Percentiles rank a stretch among this genome's conserved stretches.
phyloP scores from a whole-genome alignment of 1,140 invertebrate genomes.

The Sitodiplosis mosellana region DNA sequence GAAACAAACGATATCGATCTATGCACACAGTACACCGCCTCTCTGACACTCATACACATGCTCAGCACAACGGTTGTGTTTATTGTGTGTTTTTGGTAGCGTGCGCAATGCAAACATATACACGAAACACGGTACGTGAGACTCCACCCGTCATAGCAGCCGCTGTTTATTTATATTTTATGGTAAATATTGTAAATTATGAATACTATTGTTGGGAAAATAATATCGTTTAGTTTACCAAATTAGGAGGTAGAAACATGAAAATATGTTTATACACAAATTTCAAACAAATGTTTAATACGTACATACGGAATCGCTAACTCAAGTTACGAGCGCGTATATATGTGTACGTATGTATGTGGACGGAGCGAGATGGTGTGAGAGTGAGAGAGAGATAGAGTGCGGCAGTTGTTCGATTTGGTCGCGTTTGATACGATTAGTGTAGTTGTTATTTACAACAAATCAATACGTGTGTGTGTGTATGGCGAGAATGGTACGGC shows the following conservation, averaged over 20 bases:
- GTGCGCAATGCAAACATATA: neutral
- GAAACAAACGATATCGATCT: too few species aligned
- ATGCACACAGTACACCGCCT: too few species aligned
- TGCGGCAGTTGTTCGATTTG: too few species aligned
- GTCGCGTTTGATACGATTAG: too few species aligned
- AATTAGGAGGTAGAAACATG: neutral
- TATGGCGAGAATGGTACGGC: too few species aligned
- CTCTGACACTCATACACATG: too few species aligned
- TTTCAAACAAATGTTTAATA: slow-evolving; percentile 1
- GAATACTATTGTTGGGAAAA: slow-evolving; percentile 2
- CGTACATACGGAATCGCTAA: neutral
- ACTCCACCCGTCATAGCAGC: neutral
- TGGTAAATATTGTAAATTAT: neutral
- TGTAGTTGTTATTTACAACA: too few species aligned
- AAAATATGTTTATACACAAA: neutral
- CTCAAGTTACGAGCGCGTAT: too few species aligned
- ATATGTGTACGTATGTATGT: too few species aligned
- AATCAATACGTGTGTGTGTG: too few species aligned
- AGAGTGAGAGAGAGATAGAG: too few species aligned
- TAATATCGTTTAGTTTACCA: slow-evolving; percentile 4
- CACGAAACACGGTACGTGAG: neutral
- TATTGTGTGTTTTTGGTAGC: neutral
- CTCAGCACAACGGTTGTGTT: neutral
- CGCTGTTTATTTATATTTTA: neutral
- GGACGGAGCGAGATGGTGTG: too few species aligned